Base-by-base conservation (phyloP, 2,797 vertebrate genomes). In the Odontamblyopus rebecca region DNA sequence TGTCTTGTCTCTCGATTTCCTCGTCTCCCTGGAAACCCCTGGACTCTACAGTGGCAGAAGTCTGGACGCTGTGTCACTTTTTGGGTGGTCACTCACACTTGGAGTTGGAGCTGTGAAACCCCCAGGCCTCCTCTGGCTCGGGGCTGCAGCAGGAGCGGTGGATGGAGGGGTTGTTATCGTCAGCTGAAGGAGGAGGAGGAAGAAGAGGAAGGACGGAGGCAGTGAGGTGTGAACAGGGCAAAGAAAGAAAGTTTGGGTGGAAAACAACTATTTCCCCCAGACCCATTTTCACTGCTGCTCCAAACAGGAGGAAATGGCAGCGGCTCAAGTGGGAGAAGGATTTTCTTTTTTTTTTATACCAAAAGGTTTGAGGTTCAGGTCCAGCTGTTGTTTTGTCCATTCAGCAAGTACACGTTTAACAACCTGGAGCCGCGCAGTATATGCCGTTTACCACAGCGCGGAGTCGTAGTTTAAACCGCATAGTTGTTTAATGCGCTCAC, bases 11-110 rank as follows among this genome's bases (percentile, higher is more conserved):
- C 64, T 74, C 72, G 80, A 84, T 87, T 93, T 92, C 91, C 91
- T 89, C 88, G 70, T 77, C 65, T 86, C 76, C 57, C 77, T 80
- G 84, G 84, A 86, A 93, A 87, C 51, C 63, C 80, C 75, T 91
- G 85, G 91, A 90, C 89, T 74, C 38, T 81, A 66, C 27, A 79
- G 86, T 88, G 75, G 88, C 80, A 82, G 85, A 89, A 83, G 38
- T 73, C 70, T 81, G 77, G 81, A 91, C 81, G 77, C 77, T 35
- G 68, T 66, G 38, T 80, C 68, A 57, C 80, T 81, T 87, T 88
- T 89, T 90, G 89, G 91, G 89, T 91, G 92, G 92, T 89, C 91
- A 85, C 82, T 78, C 83, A 85, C 84, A 83, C 86, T 48, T 44
- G 41, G 13, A 44, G 41, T 44, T 48, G 80, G 90, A 93, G 89